phyloP scores from a whole-genome alignment of 2,888 invertebrate species.

The Leptura quadrifasciata region DNA sequence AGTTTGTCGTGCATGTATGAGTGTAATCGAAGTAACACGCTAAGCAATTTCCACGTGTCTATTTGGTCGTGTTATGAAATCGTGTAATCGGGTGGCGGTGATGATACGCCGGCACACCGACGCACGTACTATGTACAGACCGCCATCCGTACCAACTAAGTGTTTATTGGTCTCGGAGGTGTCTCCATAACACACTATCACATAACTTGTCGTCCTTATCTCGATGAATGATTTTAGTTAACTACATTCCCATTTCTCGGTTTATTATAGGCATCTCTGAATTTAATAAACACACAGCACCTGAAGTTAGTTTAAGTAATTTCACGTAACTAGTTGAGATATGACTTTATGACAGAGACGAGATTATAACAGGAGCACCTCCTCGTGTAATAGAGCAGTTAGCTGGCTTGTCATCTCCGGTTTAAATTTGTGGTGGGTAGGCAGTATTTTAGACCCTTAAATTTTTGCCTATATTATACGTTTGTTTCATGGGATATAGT shows the following conservation, averaged over 20 bases:
- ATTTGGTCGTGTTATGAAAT: conserved; percentile 55
- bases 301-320: conserved; percentile 22
- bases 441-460: neutral
- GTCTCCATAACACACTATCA: neutral
- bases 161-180: conserved; percentile 2
- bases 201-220: conserved; percentile 3
- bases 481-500: no score
- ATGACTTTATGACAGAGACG: conserved; percentile 17
- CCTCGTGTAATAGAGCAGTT: conserved; percentile 22
- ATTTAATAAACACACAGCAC: conserved; percentile 46
- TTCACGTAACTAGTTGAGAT: conserved; percentile 25
- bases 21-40: conserved; percentile 50
- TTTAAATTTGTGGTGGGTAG: conserved; percentile 1
- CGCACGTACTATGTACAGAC: neutral
- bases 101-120: conserved; percentile 43
- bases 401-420: conserved; percentile 25
- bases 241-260: conserved; percentile 4
- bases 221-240: conserved; percentile 4
- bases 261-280: neutral
- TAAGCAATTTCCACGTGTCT: conserved; percentile 56
- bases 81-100: conserved; percentile 50
- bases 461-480: no score
- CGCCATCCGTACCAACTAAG: neutral
- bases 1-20: conserved; percentile 26
- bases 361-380: conserved; percentile 12